Evolutionary conservation across 2,113 vertebrate genomes (phyloP).

Genomic region (Caracal caracal): DNA sequence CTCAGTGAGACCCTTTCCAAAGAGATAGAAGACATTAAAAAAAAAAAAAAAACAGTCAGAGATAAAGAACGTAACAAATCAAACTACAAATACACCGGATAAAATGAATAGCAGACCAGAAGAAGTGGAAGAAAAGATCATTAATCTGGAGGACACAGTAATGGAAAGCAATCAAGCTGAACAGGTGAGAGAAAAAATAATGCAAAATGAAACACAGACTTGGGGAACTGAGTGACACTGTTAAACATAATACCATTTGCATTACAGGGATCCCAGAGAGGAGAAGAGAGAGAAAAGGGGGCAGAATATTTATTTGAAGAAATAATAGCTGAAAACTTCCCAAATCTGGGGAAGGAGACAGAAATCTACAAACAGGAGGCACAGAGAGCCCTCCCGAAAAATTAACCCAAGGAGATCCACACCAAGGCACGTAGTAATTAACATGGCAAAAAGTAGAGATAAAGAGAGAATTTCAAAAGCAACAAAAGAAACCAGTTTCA

Average conservation of each 20-base stretch:
- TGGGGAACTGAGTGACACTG: background rate
- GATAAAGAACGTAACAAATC: background rate
- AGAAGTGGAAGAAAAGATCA: background rate
- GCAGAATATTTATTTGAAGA: background rate
- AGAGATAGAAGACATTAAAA: background rate
- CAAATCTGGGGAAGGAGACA: background rate
- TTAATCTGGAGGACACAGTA: background rate
- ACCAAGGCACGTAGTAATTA: background rate
- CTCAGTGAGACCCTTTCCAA: background rate
- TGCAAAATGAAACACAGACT: background rate
- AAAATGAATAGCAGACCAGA: background rate
- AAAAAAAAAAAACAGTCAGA: background rate
- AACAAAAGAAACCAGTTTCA: background rate
- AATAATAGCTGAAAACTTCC: background rate
- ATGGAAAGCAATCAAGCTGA: background rate
- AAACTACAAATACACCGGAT: background rate
- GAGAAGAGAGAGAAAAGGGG: background rate
- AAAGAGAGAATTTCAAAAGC: background rate
- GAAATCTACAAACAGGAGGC: background rate
- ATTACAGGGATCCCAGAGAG: background rate
- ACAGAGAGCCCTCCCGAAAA: background rate
- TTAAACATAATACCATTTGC: background rate
- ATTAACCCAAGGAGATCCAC: background rate
- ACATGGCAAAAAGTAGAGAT: background rate
- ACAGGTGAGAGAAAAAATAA: background rate